Conservation (phyloP, 2,113 vertebrate species). For the Pontoporia blainvillei region DNA sequence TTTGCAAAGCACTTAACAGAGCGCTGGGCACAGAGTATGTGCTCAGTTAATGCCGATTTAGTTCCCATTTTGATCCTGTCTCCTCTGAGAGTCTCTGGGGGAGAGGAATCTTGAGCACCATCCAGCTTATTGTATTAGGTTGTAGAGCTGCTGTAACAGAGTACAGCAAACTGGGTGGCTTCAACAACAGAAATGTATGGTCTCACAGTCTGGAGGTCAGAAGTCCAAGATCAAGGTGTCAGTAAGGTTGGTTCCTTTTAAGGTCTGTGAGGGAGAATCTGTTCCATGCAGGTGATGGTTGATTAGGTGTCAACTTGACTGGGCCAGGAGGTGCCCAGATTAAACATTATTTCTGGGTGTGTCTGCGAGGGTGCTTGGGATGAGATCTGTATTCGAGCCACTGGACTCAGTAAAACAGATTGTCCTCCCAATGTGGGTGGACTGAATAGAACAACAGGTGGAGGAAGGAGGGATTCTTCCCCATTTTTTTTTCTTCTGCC, state of each 20-base stretch:
- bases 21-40: not conserved
- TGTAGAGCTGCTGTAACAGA: not conserved
- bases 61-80: not conserved
- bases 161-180: not conserved
- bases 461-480: not conserved
- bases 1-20: not conserved
- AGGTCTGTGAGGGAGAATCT: not conserved
- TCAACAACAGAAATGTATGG: not conserved
- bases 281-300: not conserved
- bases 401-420: not conserved
- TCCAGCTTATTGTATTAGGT: not conserved
- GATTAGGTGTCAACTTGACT: not conserved
- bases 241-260: not conserved
- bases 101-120: not conserved
- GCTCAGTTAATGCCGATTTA: not conserved
- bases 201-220: not conserved
- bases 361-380: not conserved
- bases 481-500: not conserved
- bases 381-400: not conserved
- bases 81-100: not conserved
- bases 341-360: not conserved
- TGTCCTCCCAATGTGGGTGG: not conserved
- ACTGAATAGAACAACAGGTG: not conserved
- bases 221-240: not conserved
- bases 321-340: accelerated